Conservation (phyloP, 2,113 vertebrate species). For the Phaethornis superciliosus region DNA sequence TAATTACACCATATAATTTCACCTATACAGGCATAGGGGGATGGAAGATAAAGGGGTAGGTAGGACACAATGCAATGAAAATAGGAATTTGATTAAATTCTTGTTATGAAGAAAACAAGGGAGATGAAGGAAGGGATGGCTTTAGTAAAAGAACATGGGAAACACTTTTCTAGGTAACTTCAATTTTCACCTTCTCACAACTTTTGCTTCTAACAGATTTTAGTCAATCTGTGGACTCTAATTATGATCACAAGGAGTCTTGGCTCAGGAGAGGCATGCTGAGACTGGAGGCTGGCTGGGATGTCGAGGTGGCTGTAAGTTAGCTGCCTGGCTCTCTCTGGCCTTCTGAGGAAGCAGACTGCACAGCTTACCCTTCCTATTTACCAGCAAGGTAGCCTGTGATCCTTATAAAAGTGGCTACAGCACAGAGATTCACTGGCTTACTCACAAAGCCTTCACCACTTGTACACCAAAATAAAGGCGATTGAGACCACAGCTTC, state of each 20-base stretch:
- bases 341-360: neutral
- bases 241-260: neutral
- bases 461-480: neutral
- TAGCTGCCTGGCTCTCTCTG: neutral
- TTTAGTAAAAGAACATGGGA: neutral
- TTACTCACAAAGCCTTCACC: neutral
- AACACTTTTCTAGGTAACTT: neutral
- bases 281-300: neutral
- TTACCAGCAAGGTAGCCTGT: neutral
- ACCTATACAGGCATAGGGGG: neutral
- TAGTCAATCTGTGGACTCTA: neutral
- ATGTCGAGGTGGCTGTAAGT: neutral
- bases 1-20: neutral
- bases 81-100: neutral
- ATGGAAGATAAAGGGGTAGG: neutral
- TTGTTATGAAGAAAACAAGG: neutral
- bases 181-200: neutral
- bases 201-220: neutral
- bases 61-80: neutral
- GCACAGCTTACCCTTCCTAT: neutral
- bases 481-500: neutral
- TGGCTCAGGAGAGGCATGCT: neutral
- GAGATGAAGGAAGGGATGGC: neutral
- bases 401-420: neutral
- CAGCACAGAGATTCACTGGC: rapidly evolving